Evolutionary conservation across 2,888 invertebrate species (phyloP), one percentile per base, ranked within the genome.

Genomic region (Drosophila seclusa): DNA sequence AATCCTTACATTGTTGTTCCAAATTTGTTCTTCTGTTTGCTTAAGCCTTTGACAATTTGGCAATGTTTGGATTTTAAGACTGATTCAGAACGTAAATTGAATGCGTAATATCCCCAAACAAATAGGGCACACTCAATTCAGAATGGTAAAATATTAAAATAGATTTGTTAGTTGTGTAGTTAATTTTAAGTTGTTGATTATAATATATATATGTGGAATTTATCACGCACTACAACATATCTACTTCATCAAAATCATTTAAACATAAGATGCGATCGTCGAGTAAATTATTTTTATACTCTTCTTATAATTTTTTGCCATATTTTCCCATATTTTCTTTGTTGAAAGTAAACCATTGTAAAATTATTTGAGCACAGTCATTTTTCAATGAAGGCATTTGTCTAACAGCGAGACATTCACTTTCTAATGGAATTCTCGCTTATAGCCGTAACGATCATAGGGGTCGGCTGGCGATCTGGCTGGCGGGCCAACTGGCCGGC

Each of bases 331-430:
- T 45, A 29, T 48, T 53, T 71, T 61, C 66, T 62, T 64, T 62
- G 57, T 40, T 36, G n/a, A 42, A 8, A 18, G 50, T 50, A 76
- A 52, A 21, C 32, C 36, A 65, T 74, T 77, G 53, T 74, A 27
- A 45, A 65, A 66, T 57, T 50, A n/a, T 68, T 76, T 78, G 62
- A 68, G 31, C 68, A 32, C 49, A 42, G 18, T 5, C 42, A 68
- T 24, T 69, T 84, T 84, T 71, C 52, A 66, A 60, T n/a, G 68
- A 82, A 53, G 32, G 57, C 76, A 74, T 80, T 83, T 83, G 59
- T 79, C 73, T 73, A 82, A 80, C 87, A 76, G 76, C 76, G 76
- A 66, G 85, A 85, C 57, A 61, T 66, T 66, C 8, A 45, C n/a
- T 61, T 59, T 73, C 65, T 73, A 60, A 49, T 57, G 59, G 49